Evolutionary conservation across 2,797 vertebrate genomes (phyloP), one percentile per base, ranked within the genome.

Genomic region (Hydrocynus forskahlii): DNA sequence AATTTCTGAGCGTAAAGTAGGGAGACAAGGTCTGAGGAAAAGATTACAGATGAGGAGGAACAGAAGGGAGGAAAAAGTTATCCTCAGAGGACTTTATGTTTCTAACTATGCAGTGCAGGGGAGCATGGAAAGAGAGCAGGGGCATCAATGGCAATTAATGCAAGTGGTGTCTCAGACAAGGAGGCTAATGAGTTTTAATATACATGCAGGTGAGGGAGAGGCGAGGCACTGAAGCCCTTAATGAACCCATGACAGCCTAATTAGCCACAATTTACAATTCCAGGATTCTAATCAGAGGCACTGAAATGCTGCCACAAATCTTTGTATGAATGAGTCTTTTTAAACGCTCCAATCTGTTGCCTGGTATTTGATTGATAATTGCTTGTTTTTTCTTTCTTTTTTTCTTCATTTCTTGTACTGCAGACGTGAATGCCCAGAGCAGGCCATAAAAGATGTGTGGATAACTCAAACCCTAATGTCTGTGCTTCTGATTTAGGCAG

Each of bases 191-290:
- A 98, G 96, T 96, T 98, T 97, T 97, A 97, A 98, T 97, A 97
- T 96, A 96, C 96, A 97, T 94, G 96, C 97, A 99, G 97, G 97
- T 98, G 96, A 97, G 96, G 95, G 94, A 96, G 95, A 97, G 96
- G 95, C 95, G 96, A 96, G 96, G 96, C 94, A 95, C 95, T 96
- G 96, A 95, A 96, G 96, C 96, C 95, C 97, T 96, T 98, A 98
- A 98, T 97, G 96, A 98, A 97, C 96, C 96, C 95, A 95, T 97
- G 97, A 98, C 97, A 98, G 96, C 94, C 95, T 97, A 99, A 99
- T 98, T 98, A 99, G 96, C 95, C 94, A 96, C 96, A 96, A 97
- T 98, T 99, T 98, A 97, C 97, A 97, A 97, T 97, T 97, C 96
- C 95, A 92, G 94, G 96, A 96, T 96, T 97, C 95, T 96, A 99